Conservation (phyloP, 2,888 invertebrate species). For the Spialia ferax region DNA sequence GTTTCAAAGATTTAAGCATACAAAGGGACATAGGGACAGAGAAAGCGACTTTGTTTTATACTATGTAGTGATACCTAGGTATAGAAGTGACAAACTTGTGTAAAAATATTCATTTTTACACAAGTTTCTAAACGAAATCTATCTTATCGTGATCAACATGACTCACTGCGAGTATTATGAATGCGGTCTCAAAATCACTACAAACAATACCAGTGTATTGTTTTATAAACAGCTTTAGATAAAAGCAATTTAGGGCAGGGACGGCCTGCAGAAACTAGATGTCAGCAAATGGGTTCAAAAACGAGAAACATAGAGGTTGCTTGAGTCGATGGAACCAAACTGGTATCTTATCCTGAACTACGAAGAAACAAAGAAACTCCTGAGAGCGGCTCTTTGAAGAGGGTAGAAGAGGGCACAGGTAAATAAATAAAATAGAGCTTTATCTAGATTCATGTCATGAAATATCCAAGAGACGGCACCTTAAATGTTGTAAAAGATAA, state of each 20-base stretch:
- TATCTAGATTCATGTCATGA: slow-evolving; percentile 5
- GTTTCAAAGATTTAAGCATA: too few species aligned
- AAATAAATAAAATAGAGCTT: background rate
- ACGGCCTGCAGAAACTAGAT: background rate
- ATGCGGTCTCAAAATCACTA: background rate
- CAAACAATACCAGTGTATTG: background rate
- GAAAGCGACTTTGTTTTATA: too few species aligned
- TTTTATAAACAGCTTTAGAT: background rate
- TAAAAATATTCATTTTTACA: too few species aligned
- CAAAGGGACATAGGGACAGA: too few species aligned
- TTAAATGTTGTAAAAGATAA: slow-evolving; percentile 23
- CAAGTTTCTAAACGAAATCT: background rate
- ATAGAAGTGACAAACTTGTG: too few species aligned
- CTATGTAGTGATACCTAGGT: too few species aligned
- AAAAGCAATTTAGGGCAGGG: background rate
- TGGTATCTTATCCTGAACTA: background rate
- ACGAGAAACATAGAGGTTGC: background rate
- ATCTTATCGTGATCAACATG: background rate
- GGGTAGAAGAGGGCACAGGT: too few species aligned
- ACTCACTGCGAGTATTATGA: too few species aligned
- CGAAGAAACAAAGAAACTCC: too few species aligned
- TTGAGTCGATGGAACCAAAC: background rate
- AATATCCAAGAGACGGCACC: slow-evolving; percentile 15
- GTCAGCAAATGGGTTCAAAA: background rate
- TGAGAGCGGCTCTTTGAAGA: too few species aligned